Evolutionary conservation across 2,888 invertebrate genomes (phyloP).

Genomic region (Clistopyga incitator): DNA sequence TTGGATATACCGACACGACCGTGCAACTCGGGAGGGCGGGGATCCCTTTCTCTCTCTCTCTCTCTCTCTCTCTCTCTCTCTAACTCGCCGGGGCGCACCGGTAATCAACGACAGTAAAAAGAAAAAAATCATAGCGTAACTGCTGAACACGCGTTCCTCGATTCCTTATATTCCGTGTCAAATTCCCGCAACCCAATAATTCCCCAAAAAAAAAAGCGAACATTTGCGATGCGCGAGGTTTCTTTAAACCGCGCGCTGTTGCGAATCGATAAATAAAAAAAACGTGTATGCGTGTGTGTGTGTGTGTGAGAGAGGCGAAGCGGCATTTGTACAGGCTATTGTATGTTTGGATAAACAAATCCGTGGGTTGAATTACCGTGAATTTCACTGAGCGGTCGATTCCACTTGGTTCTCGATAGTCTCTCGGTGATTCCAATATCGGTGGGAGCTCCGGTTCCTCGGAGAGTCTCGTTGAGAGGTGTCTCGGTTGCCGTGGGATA

Average conservation of each 20-base stretch:
- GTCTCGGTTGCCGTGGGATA: conserved; percentile 7
- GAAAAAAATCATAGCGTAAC: conserved; percentile 21
- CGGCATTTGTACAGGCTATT: not conserved
- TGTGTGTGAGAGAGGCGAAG: not conserved
- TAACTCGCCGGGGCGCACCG: conserved; percentile 9
- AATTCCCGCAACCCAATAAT: not conserved
- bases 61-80: conserved; percentile 10
- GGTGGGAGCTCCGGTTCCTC: too few species aligned
- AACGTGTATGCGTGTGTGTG: conserved; percentile 21
- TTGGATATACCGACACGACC: conserved; percentile 13
- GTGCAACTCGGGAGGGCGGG: conserved; percentile 51
- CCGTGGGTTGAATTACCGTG: too few species aligned
- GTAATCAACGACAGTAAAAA: not conserved
- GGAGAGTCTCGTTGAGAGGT: too few species aligned
- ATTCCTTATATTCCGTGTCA: not conserved
- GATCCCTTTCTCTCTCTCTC: conserved; percentile 31
- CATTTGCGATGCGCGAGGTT: not conserved
- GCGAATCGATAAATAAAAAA: conserved; percentile 60
- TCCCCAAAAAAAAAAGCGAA: not conserved
- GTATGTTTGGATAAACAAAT: not conserved
- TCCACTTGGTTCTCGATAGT: not conserved
- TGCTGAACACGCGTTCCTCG: conserved; percentile 16
- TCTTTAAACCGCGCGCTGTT: conserved; percentile 12
- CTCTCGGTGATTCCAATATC: not conserved
- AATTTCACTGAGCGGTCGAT: not conserved